Base-by-base conservation (phyloP, 2,888 invertebrate species). In the Drosophila merina region DNA sequence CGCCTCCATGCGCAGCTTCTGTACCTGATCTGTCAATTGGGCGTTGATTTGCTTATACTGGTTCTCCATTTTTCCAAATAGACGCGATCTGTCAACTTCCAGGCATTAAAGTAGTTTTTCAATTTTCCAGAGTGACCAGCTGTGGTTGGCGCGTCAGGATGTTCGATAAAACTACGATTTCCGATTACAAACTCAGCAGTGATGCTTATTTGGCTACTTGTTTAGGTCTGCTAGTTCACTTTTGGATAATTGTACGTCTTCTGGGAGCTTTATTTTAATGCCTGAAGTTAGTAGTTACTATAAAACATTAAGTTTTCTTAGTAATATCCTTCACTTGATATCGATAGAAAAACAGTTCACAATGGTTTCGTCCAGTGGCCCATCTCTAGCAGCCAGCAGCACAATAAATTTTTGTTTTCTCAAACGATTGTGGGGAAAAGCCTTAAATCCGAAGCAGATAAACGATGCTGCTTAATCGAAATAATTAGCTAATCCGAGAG, bases 381-480 rank as follows among this genome's bases (percentile, higher is more conserved):
- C 44, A 44, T 25, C 44, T 25, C 57, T 47, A 14, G 9, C 33
- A 45, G 59, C 59, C 59, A 60, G 58, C 62, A 59, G 62, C 63
- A 47, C 63, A 63, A 63, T 63, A 52, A 51, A 52, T 64, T 63
- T 44, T 63, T 64, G 63, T 63, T 63, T 63, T 63, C 52, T 64
- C 45, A 47, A 14, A 31, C 30, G 58, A 62, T 42, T 33, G 40
- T 14, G 31, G 33, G 20, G 14, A 58, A 64, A 47, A 63, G 3
- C 63, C 38, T 25, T 9, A 38, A 14, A 47, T 26, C 30, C 47
- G 26, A 10, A 47, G 38, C 31, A 40, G 14, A 54, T 54, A 54
- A 54, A 47, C 52, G 38, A 64, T 64, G 64, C 54, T 64, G 64
- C 64, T 6, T n/a, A 49, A 58, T 58, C 20, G 38, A 38, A 52